Percentiles rank a stretch among this genome's conserved stretches.
Evolutionary conservation across 2,888 invertebrate species (phyloP).

Genomic region (Drosophila mimetica): DNA sequence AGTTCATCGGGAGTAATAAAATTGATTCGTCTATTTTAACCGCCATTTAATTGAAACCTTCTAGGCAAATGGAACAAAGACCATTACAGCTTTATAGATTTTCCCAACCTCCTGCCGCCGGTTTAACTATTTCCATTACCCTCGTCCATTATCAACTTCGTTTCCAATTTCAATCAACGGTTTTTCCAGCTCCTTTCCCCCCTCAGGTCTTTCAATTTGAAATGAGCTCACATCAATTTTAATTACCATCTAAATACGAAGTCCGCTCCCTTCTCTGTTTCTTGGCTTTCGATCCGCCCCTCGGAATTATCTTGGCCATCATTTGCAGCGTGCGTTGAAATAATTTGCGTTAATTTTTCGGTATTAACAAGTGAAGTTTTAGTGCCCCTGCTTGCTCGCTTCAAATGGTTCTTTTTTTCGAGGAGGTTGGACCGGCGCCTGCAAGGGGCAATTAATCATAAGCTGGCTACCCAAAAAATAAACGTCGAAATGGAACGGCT

Average conservation of each 20-base stretch:
- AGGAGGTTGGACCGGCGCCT: conserved; percentile 50
- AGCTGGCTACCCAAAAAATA: conserved; percentile 58
- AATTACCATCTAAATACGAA: conserved; percentile 49
- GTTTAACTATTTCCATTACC: conserved; percentile 20
- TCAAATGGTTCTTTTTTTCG: conserved; percentile 45
- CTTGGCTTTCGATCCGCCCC: conserved; percentile 32
- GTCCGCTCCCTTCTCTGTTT: not conserved
- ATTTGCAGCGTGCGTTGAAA: conserved; percentile 59
- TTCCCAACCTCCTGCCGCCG: not conserved
- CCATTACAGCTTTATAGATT: not conserved
- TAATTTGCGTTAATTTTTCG: conserved; percentile 62
- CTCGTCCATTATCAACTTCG: conserved; percentile 10
- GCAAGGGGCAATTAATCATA: conserved; percentile 72
- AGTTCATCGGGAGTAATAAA: not conserved
- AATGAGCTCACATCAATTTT: conserved; percentile 57
- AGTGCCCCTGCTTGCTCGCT: conserved; percentile 4
- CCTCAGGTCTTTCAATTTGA: conserved; percentile 7
- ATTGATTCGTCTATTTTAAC: not conserved
- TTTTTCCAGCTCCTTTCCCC: conserved; percentile 1
- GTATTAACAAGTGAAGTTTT: conserved; percentile 44
- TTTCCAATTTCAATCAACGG: conserved; percentile 29
- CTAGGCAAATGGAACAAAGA: not conserved
- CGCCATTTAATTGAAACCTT: not conserved
- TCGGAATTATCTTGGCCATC: conserved; percentile 39
- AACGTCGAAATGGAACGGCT: conserved; percentile 24